phyloP scores from a whole-genome alignment of 2,888 invertebrate genomes.

The Conchocele bisecta region DNA sequence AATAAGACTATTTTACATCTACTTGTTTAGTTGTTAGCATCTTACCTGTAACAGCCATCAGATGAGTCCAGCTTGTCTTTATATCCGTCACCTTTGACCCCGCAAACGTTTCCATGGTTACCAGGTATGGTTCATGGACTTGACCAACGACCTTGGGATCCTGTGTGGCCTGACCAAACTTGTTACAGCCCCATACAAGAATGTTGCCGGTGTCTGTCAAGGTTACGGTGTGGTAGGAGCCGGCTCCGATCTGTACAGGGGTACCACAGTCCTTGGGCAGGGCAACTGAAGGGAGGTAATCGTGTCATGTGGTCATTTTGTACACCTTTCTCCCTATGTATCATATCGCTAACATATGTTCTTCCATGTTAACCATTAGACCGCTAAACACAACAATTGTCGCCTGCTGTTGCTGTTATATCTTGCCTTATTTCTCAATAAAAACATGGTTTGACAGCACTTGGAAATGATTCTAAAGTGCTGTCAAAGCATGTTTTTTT shows the following conservation, averaged over 20 bases:
- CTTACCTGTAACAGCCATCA: slow-evolving; percentile 71
- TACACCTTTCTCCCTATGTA: no score
- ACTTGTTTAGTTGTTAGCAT: background rate
- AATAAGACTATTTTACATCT: background rate
- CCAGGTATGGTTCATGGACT: slow-evolving; percentile 37
- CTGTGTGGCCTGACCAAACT: slow-evolving; percentile 71
- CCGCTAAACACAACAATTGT: no score
- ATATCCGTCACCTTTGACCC: slow-evolving; percentile 54
- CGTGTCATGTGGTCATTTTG: no score
- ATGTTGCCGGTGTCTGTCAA: slow-evolving; percentile 68
- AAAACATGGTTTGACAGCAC: no score
- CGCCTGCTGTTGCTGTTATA: no score
- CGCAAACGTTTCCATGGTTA: slow-evolving; percentile 36
- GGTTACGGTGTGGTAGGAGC: slow-evolving; percentile 69
- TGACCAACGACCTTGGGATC: slow-evolving; percentile 35
- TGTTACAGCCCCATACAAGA: slow-evolving; percentile 77
- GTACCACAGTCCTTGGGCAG: slow-evolving; percentile 37
- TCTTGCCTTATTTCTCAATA: no score
- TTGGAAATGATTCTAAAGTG: no score
- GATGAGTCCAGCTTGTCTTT: slow-evolving; percentile 76
- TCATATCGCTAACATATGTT: no score
- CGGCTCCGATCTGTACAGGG: slow-evolving; percentile 61
- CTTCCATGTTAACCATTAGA: no score
- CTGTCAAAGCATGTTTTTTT: no score
- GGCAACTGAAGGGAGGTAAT: slow-evolving; percentile 56